phyloP scores from a whole-genome alignment of 2,797 vertebrate genomes.

The Enteromius viviparus region DNA sequence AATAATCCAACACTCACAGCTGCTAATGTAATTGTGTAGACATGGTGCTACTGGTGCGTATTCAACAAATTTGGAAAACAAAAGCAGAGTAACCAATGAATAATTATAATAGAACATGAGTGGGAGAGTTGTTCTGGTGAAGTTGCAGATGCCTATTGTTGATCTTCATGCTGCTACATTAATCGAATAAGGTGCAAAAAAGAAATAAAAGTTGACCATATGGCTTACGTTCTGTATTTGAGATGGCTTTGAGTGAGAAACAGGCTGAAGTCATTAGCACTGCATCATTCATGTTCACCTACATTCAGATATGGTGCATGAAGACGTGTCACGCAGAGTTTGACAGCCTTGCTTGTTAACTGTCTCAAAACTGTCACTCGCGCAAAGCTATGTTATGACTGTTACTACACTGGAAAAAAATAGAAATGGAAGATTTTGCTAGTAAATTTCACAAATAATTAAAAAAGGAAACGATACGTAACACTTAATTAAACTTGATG shows the following conservation, averaged over 20 bases:
- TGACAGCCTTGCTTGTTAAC: background rate
- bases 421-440: background rate
- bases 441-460: background rate
- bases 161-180: no score
- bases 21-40: conserved; percentile 52
- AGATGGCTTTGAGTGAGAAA: background rate
- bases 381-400: background rate
- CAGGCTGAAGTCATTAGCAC: conserved; percentile 7
- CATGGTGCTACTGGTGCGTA: conserved; percentile 43
- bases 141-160: background rate
- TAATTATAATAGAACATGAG: background rate
- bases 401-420: background rate
- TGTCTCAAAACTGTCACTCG: background rate
- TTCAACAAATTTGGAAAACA: background rate
- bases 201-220: background rate
- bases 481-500: background rate
- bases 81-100: conserved; percentile 1
- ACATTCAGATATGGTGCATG: background rate
- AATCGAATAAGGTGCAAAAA: background rate
- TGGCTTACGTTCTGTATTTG: background rate
- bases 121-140: background rate
- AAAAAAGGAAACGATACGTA: background rate
- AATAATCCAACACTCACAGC: conserved; percentile 55
- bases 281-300: background rate
- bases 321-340: background rate